Evolutionary conservation across 2,888 invertebrate species (phyloP), one percentile per base, ranked within the genome.

Genomic region (Rhyacophila evoluta): DNA sequence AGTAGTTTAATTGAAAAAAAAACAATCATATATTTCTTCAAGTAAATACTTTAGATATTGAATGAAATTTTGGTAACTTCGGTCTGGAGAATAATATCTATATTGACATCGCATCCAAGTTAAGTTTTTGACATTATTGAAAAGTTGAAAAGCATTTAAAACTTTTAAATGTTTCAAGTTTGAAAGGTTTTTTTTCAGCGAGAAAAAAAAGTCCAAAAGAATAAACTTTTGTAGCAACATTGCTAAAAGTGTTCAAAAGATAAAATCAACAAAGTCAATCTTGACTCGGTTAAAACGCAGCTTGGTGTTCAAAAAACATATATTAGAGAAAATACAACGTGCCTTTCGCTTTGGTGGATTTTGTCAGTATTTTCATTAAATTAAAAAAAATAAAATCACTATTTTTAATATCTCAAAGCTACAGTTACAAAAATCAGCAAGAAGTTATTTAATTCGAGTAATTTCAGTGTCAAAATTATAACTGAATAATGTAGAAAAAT

Each of bases 81-180:
- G 25, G 1, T 6, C 19, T 55, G 55, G 10, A 55, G 55, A 55
- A 71, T 71, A 19, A 71, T 71, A 36, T 71, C 25, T 10, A 71
- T 36, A 71, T 71, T 37, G 71, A 37, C 36, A 71, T 71, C 71
- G 33, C 37, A 71, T 71, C 36, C 71, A 37, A 37, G 33, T 71
- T 25, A 36, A 71, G 33, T 71, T 71, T 29, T 11, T 36, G 71
- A 71, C 36, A 36, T 25, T 55, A 55, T 55, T 71, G 36, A 25
- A 25, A 69, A 69, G 69, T 69, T 33, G 33, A 71, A 36, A 71
- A 71, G 71, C 36, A 37, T 71, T 71, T 71, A 71, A 29, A 71
- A 71, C 36, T 71, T 71, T 36, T 55, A 55, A 55, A 55, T 55
- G 55, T 55, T 33, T 29, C 71, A 71, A 36, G 71, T 36, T 36